Conservation (phyloP, 2,888 invertebrate species). For the Tetanocera ferruginea region DNA sequence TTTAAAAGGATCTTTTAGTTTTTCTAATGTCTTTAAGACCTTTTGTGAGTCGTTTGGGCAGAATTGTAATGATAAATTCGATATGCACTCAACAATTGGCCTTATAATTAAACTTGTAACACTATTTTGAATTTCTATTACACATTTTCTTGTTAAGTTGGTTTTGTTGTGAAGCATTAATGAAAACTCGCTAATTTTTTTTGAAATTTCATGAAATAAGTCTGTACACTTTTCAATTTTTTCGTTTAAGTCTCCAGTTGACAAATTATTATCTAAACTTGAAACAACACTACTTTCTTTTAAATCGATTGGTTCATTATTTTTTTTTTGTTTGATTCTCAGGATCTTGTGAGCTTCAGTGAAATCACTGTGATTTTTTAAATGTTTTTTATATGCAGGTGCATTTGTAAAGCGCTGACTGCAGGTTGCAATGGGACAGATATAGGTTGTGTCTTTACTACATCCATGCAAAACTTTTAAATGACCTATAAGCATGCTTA, state of each 20-base stretch:
- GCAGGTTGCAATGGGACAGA: neutral
- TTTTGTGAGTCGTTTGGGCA: neutral
- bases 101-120: neutral
- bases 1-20: neutral
- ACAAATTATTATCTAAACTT: neutral
- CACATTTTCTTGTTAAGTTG: conserved; percentile 5
- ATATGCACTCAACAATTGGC: neutral
- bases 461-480: neutral
- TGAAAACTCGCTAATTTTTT: conserved; percentile 3
- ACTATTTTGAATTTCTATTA: neutral
- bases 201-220: neutral
- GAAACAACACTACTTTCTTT: neutral
- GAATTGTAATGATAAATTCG: neutral
- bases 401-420: neutral
- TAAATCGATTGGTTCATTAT: neutral
- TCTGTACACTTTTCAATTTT: neutral
- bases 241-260: conserved; percentile 3
- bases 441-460: neutral
- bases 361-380: neutral
- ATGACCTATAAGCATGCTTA: neutral
- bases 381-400: neutral
- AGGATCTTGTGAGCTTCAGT: neutral
- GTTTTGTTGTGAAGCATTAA: neutral
- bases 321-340: neutral
- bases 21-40: neutral